Conservation (phyloP, 2,888 invertebrate species). For the Brachylomia viminalis region DNA sequence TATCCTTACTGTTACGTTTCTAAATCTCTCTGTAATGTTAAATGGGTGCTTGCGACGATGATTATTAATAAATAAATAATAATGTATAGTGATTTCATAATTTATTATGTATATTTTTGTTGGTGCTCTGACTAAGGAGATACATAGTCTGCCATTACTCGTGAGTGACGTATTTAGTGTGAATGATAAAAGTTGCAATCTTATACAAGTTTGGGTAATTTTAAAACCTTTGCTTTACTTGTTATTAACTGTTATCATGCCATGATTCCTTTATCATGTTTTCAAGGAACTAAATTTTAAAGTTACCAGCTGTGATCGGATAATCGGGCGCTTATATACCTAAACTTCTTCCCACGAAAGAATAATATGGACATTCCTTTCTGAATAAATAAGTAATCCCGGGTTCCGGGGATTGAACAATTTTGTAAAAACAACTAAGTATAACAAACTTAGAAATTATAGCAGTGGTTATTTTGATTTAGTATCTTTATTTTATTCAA, state of each 20-base stretch:
- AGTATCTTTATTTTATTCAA: too few species aligned
- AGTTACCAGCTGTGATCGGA: not conserved
- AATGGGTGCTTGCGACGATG: not conserved
- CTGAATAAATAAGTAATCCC: too few species aligned
- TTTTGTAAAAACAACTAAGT: too few species aligned
- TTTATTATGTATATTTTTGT: slow-evolving; percentile 22
- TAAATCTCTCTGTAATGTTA: slow-evolving; percentile 1
- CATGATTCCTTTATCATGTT: slow-evolving; percentile 3
- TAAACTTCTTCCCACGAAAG: too few species aligned
- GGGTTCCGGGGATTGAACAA: too few species aligned
- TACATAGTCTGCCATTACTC: slow-evolving; percentile 17
- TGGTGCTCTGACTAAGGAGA: slow-evolving; percentile 44
- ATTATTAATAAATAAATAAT: slow-evolving; percentile 3
- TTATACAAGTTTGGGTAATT: slow-evolving; percentile 11
- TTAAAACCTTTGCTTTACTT: slow-evolving; percentile 15
- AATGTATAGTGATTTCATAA: slow-evolving; percentile 9
- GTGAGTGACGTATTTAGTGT: slow-evolving; percentile 5
- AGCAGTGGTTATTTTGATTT: too few species aligned
- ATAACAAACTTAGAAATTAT: too few species aligned
- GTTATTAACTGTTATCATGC: slow-evolving; percentile 11
- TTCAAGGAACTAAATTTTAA: not conserved
- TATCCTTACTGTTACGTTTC: slow-evolving; percentile 1
- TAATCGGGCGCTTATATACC: too few species aligned
- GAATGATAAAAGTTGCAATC: not conserved
- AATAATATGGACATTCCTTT: too few species aligned